Conservation (phyloP, 2,113 vertebrate species). For the Regulus satrapa region DNA sequence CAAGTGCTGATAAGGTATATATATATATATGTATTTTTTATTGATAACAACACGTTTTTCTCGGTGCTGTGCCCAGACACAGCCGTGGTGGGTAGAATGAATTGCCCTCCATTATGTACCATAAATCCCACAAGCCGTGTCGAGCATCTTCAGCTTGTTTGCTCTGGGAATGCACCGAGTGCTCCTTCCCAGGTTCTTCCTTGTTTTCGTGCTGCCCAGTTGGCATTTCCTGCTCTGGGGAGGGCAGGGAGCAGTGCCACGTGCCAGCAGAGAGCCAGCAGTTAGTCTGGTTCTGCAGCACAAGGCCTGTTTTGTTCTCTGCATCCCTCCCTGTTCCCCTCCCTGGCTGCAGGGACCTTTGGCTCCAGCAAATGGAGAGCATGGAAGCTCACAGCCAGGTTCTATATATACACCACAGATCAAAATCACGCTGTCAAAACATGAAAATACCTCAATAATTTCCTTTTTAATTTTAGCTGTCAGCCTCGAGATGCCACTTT, state of each 20-base stretch:
- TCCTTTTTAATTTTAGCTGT: background rate
- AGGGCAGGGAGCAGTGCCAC: background rate
- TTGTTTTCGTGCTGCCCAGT: background rate
- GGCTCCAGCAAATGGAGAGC: background rate
- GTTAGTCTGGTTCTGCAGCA: background rate
- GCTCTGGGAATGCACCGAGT: background rate
- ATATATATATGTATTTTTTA: background rate
- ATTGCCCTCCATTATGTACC: background rate
- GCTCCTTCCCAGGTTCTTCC: background rate
- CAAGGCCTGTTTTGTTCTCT: background rate
- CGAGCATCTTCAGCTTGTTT: background rate
- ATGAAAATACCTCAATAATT: constrained; percentile 9
- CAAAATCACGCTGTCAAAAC: background rate
- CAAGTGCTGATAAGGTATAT: background rate
- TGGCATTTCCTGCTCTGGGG: background rate
- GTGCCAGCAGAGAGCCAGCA: background rate
- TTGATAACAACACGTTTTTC: background rate
- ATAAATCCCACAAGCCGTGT: background rate
- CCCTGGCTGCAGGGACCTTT: background rate
- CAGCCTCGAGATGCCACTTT: background rate
- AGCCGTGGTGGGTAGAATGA: background rate
- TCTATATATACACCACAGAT: background rate
- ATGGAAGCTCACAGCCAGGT: background rate
- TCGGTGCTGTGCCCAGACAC: background rate
- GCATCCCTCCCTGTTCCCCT: background rate